Evolutionary conservation across 2,797 vertebrate species (phyloP).

Genomic region (Pseudochirops cupreus): DNA sequence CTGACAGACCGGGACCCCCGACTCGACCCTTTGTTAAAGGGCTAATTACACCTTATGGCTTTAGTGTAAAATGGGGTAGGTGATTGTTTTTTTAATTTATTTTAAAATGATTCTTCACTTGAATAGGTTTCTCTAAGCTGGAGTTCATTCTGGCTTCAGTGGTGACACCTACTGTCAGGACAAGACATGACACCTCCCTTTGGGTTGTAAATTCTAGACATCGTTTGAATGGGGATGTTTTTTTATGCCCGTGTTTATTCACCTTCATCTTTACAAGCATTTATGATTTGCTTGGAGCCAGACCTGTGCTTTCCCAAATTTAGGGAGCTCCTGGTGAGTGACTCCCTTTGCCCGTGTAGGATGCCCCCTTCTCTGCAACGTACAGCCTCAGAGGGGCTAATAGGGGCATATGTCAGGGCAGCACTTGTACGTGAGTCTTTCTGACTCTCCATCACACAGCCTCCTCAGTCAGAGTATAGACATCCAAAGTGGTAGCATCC

Average conservation of each 20-base stretch:
- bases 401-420: neutral
- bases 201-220: neutral
- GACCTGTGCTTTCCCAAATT: neutral
- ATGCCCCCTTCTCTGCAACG: neutral
- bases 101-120: neutral
- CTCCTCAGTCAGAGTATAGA: too few relatives aligned
- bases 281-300: neutral
- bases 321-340: neutral
- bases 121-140: neutral
- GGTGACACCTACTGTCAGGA: neutral
- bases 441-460: too few relatives aligned
- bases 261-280: neutral
- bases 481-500: too few relatives aligned
- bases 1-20: constrained; percentile 96
- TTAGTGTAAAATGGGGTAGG: constrained; percentile 96
- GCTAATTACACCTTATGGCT: constrained; percentile 90
- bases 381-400: neutral
- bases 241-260: neutral
- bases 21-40: constrained; percentile 90
- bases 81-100: neutral
- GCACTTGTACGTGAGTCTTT: too few relatives aligned
- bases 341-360: neutral
- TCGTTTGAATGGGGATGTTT: neutral
- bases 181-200: neutral
- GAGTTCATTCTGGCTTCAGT: neutral